Evolutionary conservation across 2,113 vertebrate species (phyloP).

Genomic region (Tetraodon nigroviridis): DNA sequence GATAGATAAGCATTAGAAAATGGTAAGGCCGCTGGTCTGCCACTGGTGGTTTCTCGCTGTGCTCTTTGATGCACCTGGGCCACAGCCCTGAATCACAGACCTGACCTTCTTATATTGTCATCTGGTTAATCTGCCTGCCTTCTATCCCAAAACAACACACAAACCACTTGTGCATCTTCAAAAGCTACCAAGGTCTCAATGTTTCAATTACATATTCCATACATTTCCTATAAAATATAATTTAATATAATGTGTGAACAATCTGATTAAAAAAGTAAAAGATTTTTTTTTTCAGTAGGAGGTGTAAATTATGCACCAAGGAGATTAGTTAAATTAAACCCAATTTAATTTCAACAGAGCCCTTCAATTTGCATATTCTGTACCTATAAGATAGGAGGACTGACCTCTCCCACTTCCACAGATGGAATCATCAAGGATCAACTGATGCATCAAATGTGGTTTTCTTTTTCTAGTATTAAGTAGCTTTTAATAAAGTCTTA

Average conservation of each 20-base stretch:
- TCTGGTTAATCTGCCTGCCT: too few relatives aligned
- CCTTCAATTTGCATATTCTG: conserved; percentile 53
- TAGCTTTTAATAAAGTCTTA: conserved; percentile 77
- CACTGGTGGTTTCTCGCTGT: too few relatives aligned
- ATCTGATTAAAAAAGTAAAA: conserved; percentile 48
- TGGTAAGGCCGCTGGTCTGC: too few relatives aligned
- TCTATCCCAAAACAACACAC: too few relatives aligned
- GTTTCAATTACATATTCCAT: neutral
- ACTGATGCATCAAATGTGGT: conserved; percentile 59
- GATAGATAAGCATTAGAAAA: too few relatives aligned
- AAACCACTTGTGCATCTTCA: too few relatives aligned
- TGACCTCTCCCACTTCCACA: conserved; percentile 66
- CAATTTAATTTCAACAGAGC: conserved; percentile 53
- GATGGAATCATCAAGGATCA: conserved; percentile 71
- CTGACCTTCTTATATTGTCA: too few relatives aligned
- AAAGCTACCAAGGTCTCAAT: too few relatives aligned
- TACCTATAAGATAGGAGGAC: conserved; percentile 49
- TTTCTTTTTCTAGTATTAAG: conserved; percentile 64
- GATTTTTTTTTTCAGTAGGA: conserved; percentile 49
- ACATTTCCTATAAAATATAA: conserved; percentile 16
- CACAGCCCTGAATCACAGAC: too few relatives aligned
- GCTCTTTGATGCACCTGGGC: too few relatives aligned
- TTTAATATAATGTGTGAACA: neutral
- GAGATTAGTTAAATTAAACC: conserved; percentile 64
- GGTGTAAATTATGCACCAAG: conserved; percentile 52